Conservation (phyloP, 2,797 vertebrate species). For the Botia almorhae region DNA sequence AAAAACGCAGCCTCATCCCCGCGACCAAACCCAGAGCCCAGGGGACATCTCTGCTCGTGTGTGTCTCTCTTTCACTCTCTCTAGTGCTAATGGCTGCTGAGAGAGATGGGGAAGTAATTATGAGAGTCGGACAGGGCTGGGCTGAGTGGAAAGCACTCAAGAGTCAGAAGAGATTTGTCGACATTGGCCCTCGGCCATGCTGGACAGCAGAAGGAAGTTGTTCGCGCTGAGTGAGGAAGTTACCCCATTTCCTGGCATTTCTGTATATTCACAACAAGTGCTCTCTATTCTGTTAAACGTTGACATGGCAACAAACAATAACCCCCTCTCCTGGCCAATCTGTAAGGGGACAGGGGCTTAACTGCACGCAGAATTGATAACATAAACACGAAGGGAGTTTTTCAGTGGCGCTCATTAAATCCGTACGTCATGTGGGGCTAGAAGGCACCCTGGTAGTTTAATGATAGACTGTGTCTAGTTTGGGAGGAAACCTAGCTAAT, state of each 20-base stretch:
- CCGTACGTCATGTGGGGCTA: slow-evolving; percentile 18
- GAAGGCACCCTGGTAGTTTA: slow-evolving; percentile 31
- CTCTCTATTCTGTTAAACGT: slow-evolving; percentile 68
- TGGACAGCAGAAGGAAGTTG: slow-evolving; percentile 80
- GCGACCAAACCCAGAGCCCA: slow-evolving; percentile 43
- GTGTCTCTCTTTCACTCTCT: slow-evolving; percentile 24
- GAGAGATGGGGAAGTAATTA: slow-evolving; percentile 80
- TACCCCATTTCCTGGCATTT: slow-evolving; percentile 82
- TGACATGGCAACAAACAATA: slow-evolving; percentile 74
- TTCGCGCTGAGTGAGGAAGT: slow-evolving; percentile 83
- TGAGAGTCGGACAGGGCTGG: slow-evolving; percentile 55
- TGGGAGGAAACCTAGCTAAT: slow-evolving; percentile 39
- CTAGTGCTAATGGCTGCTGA: slow-evolving; percentile 64
- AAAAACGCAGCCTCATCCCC: slow-evolving; percentile 47
- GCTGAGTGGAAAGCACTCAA: slow-evolving; percentile 44
- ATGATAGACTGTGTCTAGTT: slow-evolving; percentile 32
- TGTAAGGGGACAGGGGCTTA: slow-evolving; percentile 35
- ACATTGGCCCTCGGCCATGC: slow-evolving; percentile 72
- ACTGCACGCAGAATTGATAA: slow-evolving; percentile 32
- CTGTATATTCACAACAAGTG: slow-evolving; percentile 64
- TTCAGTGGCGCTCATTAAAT: slow-evolving; percentile 30
- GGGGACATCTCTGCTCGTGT: slow-evolving; percentile 43
- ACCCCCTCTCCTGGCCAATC: slow-evolving; percentile 42
- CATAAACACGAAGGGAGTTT: slow-evolving; percentile 4
- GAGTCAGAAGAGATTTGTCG: slow-evolving; percentile 65